These are phyloP conservation scores for Cataglyphis livida DNA, from an alignment of 2,888 invertebrate genomes.

Conservation along the genomic window DNA sequence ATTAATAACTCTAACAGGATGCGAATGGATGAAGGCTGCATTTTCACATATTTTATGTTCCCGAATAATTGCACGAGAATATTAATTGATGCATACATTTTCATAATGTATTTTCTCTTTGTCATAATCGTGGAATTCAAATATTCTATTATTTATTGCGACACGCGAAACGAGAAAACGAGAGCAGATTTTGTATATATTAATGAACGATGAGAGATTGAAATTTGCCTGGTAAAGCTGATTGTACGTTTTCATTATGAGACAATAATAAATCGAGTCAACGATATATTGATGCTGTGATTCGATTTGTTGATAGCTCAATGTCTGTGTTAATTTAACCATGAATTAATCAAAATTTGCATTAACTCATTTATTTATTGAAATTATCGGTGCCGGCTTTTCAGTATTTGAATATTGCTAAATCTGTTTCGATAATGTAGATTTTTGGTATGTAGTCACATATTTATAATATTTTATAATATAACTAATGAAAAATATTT, in stretches of 20 bases:
- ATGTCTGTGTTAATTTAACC: constrained; percentile 43
- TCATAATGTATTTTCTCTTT: background rate
- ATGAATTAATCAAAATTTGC: constrained; percentile 47
- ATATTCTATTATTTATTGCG: background rate
- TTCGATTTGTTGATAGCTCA: constrained; percentile 45
- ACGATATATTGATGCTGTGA: constrained; percentile 46
- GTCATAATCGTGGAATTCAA: background rate
- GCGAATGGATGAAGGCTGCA: background rate
- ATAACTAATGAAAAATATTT: constrained; percentile 42
- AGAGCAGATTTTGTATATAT: constrained; percentile 45
- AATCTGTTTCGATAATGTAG: constrained; percentile 11
- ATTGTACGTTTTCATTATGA: constrained; percentile 38
- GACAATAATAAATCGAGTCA: constrained; percentile 46
- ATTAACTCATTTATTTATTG: constrained; percentile 45
- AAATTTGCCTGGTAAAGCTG: constrained; percentile 34
- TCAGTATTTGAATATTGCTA: constrained; percentile 21
- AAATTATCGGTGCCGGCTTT: constrained; percentile 34
- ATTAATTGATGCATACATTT: constrained; percentile 28
- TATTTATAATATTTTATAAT: constrained; percentile 23
- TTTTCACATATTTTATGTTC: background rate
- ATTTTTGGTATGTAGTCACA: background rate
- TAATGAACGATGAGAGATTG: constrained; percentile 37
- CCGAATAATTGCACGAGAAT: constrained; percentile 7
- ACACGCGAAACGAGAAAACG: constrained; percentile 29
- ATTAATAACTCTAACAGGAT: background rate